Evolutionary conservation across 2,797 vertebrate species (phyloP).

Genomic region (Bucorvus abyssinicus): DNA sequence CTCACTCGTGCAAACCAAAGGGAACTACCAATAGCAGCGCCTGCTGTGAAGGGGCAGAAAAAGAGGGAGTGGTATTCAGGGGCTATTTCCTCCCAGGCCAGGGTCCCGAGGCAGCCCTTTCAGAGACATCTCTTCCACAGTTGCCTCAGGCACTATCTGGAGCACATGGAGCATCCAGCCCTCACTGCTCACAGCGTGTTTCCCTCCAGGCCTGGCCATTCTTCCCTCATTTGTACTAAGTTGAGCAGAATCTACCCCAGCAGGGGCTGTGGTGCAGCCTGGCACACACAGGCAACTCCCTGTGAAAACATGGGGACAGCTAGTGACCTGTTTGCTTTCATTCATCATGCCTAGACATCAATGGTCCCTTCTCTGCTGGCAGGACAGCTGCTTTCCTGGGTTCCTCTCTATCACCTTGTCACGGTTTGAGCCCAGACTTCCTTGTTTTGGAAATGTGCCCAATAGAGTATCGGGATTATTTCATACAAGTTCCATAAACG

Average conservation of each 20-base stretch:
- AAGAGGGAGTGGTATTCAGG: neutral
- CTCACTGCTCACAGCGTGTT: neutral
- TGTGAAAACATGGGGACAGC: neutral
- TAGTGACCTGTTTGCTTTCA: neutral
- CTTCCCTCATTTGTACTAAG: neutral
- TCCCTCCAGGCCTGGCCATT: neutral
- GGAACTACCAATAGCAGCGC: neutral
- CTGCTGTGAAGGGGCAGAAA: neutral
- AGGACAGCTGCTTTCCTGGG: neutral
- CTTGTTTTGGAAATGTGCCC: too few relatives aligned
- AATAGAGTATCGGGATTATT: too few relatives aligned
- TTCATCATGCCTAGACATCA: rapidly evolving
- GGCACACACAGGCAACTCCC: neutral
- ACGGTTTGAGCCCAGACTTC: too few relatives aligned
- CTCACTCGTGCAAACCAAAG: rapidly evolving
- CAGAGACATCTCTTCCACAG: neutral
- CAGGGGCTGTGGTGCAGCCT: neutral
- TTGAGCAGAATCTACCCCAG: neutral
- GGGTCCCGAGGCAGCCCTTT: neutral
- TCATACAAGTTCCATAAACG: too few relatives aligned
- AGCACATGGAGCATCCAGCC: neutral
- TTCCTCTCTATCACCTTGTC: too few relatives aligned
- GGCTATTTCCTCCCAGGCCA: neutral
- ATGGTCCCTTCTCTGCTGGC: neutral
- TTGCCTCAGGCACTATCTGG: neutral